Conservation (phyloP, 2,797 vertebrate species). For the Coregonus suidteri region DNA sequence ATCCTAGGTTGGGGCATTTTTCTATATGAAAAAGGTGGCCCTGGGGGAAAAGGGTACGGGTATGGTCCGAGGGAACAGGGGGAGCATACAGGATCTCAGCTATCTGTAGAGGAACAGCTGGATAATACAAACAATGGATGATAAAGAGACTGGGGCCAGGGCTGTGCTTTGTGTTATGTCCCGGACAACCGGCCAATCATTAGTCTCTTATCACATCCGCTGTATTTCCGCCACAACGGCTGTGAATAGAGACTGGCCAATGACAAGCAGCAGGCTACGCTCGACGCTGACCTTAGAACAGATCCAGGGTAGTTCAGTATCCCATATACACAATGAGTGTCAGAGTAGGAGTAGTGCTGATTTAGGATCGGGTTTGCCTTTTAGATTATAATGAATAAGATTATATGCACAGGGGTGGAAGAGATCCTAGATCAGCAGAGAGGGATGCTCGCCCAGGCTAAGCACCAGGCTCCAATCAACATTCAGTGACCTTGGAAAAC, state of each 20-base stretch:
- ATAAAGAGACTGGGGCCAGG: too few relatives aligned
- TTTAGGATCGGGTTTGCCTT: neutral
- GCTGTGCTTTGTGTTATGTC: conserved; percentile 3
- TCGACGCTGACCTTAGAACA: neutral
- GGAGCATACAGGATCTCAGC: conserved; percentile 10
- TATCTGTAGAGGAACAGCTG: conserved; percentile 53
- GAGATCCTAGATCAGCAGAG: too few relatives aligned
- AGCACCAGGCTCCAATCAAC: neutral
- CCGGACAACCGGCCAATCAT: neutral
- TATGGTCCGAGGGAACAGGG: neutral
- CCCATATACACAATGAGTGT: neutral
- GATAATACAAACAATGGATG: conserved; percentile 55
- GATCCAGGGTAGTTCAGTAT: conserved; percentile 19
- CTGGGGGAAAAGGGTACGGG: neutral
- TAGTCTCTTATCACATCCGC: too few relatives aligned
- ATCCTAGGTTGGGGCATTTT: neutral
- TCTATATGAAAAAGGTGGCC: too few relatives aligned
- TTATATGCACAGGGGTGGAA: too few relatives aligned
- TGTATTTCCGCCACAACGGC: too few relatives aligned
- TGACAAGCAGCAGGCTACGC: too few relatives aligned
- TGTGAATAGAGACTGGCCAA: too few relatives aligned
- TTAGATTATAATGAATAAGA: too few relatives aligned
- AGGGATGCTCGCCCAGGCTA: neutral
- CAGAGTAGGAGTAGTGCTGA: neutral
- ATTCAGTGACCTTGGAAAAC: neutral